Conservation (phyloP, 2,888 invertebrate genomes). For the Amphimallon solstitiale region DNA sequence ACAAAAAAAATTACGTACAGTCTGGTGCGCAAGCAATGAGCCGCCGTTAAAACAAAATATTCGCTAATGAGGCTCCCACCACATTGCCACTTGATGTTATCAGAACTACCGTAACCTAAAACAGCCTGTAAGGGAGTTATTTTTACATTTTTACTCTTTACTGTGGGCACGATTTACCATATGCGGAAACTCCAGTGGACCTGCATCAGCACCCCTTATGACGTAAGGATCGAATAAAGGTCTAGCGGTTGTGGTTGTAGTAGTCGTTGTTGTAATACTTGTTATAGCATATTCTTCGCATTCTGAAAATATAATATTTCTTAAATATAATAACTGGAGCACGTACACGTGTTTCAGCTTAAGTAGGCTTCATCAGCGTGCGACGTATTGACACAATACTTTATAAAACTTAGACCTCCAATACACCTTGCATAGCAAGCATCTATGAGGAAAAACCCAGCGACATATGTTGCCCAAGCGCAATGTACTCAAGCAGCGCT, state of each 20-base stretch:
- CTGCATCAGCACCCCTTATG: constrained; percentile 27
- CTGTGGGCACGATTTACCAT: constrained; percentile 46
- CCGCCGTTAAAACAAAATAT: constrained; percentile 71
- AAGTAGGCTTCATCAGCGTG: too few relatives aligned
- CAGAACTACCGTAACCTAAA: constrained; percentile 47
- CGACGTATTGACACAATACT: too few relatives aligned
- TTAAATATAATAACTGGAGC: too few relatives aligned
- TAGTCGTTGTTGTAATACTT: constrained; percentile 2
- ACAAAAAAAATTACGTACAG: constrained; percentile 36
- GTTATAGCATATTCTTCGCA: constrained; percentile 26
- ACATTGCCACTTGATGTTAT: constrained; percentile 65
- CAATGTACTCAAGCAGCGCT: too few relatives aligned
- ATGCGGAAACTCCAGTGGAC: constrained; percentile 35
- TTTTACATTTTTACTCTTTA: not conserved
- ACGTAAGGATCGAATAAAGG: not conserved
- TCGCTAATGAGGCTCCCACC: constrained; percentile 72
- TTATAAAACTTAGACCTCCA: too few relatives aligned
- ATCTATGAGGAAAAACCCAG: not conserved
- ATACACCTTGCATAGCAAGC: constrained; percentile 59
- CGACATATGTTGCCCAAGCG: too few relatives aligned
- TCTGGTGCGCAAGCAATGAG: constrained; percentile 65
- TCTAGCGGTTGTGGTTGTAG: constrained; percentile 8
- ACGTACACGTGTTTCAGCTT: too few relatives aligned
- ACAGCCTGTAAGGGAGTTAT: constrained; percentile 41
- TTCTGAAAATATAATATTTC: constrained; percentile 32